These are phyloP conservation scores for Biston betularia DNA, from an alignment of 2,888 invertebrate genomes.

Conservation along the genomic window DNA sequence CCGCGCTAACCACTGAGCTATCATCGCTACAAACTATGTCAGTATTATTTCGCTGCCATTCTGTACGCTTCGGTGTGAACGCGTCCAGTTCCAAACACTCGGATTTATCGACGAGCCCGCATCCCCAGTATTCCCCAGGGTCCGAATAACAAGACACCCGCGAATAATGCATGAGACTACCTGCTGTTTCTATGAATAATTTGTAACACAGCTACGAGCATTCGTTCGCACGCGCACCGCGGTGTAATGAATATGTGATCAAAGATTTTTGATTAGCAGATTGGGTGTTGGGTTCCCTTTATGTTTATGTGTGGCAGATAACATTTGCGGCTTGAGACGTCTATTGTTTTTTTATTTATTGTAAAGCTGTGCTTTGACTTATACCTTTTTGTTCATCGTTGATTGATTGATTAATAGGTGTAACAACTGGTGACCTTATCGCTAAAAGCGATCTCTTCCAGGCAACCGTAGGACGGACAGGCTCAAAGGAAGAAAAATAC, in stretches of 20 bases:
- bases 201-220: slow-evolving; percentile 25
- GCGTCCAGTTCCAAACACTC: slow-evolving; percentile 12
- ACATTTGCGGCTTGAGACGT: not conserved
- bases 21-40: too few species aligned
- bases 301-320: slow-evolving; percentile 3
- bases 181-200: slow-evolving; percentile 46
- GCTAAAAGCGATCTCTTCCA: too few species aligned
- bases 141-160: slow-evolving; percentile 45
- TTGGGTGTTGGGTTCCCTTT: slow-evolving; percentile 17
- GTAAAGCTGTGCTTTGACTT: not conserved
- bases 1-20: too few species aligned
- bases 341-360: not conserved
- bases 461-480: too few species aligned
- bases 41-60: too few species aligned
- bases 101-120: slow-evolving; percentile 36
- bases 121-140: slow-evolving; percentile 36
- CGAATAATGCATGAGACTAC: slow-evolving; percentile 47
- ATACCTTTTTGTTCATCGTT: not conserved
- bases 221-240: slow-evolving; percentile 29
- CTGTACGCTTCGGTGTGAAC: slow-evolving; percentile 27
- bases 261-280: slow-evolving; percentile 38
- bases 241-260: slow-evolving; percentile 46
- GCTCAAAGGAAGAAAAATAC: too few species aligned
- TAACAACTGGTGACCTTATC: too few species aligned
- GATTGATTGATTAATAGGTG: too few species aligned